These are phyloP conservation scores for Netelia fuscicornis DNA, from an alignment of 2,888 invertebrate genomes.

Conservation along the genomic window DNA sequence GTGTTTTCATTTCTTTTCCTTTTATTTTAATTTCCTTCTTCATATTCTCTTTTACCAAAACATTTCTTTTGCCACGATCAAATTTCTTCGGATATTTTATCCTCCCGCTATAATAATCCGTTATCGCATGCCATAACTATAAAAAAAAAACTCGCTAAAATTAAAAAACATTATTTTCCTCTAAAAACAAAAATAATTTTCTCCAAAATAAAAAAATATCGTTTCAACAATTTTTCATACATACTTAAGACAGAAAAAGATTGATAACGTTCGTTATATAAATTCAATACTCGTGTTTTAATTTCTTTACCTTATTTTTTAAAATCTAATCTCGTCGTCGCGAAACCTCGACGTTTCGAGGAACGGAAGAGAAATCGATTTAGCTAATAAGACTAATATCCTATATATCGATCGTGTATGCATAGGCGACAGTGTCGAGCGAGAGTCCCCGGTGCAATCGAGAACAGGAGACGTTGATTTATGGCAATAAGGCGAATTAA, in stretches of 20 bases:
- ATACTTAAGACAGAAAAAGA: background rate
- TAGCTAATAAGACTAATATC: conserved; percentile 27
- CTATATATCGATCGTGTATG: conserved; percentile 20
- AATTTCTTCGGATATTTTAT: no score
- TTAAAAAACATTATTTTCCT: background rate
- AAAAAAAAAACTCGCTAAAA: no score
- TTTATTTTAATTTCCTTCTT: background rate
- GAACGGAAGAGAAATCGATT: conserved; percentile 27
- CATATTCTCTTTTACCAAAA: background rate
- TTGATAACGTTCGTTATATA: no score
- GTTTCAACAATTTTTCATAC: no score
- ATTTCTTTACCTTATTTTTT: background rate
- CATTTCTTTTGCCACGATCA: background rate
- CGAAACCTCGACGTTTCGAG: background rate
- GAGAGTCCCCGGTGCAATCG: conserved; percentile 26
- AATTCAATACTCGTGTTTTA: no score
- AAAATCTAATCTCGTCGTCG: background rate
- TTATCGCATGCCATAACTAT: no score
- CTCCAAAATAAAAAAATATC: background rate
- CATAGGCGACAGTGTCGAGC: conserved; percentile 1
- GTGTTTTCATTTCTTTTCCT: no score
- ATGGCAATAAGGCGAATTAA: conserved; percentile 59
- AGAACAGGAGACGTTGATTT: conserved; percentile 49
- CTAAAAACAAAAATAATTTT: no score
- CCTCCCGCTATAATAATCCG: no score